Evolutionary conservation across 2,888 invertebrate genomes (phyloP).

Genomic region (Lithophane ornitopus): DNA sequence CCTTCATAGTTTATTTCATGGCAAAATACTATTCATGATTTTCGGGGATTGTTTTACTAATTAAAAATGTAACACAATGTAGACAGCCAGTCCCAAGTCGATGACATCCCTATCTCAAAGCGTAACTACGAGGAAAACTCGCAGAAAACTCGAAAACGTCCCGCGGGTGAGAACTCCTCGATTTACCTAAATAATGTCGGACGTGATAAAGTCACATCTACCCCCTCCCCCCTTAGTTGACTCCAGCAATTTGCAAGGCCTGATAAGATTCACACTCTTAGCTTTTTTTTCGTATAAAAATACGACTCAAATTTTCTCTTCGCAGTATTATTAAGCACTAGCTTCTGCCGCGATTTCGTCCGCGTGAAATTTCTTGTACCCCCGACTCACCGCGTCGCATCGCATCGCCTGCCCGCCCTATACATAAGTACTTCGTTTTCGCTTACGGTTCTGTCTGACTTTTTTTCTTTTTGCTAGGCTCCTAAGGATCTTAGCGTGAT

Average conservation of each 20-base stretch:
- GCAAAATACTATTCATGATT: neutral
- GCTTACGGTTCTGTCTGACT: no score
- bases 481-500: no score
- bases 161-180: constrained; percentile 45
- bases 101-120: constrained; percentile 29
- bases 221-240: constrained; percentile 47
- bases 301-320: constrained; percentile 22
- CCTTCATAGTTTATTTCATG: neutral
- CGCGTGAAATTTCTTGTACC: no score
- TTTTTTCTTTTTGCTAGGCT: no score
- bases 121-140: constrained; percentile 41
- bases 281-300: constrained; percentile 33
- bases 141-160: constrained; percentile 42
- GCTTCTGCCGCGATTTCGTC: no score
- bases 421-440: no score
- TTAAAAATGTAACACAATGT: constrained; percentile 14
- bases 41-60: neutral
- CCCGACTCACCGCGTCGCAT: no score
- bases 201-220: constrained; percentile 60
- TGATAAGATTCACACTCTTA: constrained; percentile 57
- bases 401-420: no score
- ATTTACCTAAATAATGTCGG: constrained; percentile 61
- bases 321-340: constrained; percentile 29
- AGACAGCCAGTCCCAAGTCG: neutral
- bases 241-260: constrained; percentile 56